Evolutionary conservation across 2,113 vertebrate species (phyloP), one percentile per base, ranked within the genome.

Genomic region (Eubucco bourcierii): DNA sequence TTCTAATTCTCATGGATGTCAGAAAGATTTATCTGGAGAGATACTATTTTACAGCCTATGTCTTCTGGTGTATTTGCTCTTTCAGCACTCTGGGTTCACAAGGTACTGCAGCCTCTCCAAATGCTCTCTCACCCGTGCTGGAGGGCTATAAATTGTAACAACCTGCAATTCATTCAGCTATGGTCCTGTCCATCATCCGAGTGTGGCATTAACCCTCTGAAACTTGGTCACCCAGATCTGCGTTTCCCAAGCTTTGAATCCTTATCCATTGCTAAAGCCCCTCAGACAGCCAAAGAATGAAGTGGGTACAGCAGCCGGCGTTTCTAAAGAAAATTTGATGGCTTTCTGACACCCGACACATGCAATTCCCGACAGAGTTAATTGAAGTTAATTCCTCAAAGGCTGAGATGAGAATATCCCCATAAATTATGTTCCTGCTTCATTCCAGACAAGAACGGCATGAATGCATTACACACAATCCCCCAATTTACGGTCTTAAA

Each of bases 331-430:
- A 88, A 93, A 67, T 68, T 75, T 85, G 94, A 95, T 88, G 91
- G 85, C 91, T 94, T 90, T 59, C 85, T 95, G 94, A 95, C 95
- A 94, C 68, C 52, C 8, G 6, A 75, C 79, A 87, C 84, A 83
- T 73, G 66, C 91, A 91, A 91, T 95, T 95, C 94, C 95, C 93
- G 85, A 41, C 90, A 88, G 95, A 92, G 84, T 91, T 95, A 95
- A 95, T 91, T 96, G 93, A 95, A 94, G 94, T 88, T 95, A 95
- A 96, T 96, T 94, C 95, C 94, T 93, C 91, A 94, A 95, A 94
- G 95, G 87, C 91, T 96, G 80, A 96, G 90, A 94, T 75, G 93
- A 96, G 94, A 96, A 91, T 90, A 96, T 94, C 91, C 87, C 72
- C 91, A 84, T 94, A 87, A 96, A 94, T 96, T 96, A 93, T 34